Conservation (phyloP, 2,888 invertebrate species). For the Rotaria sp. region DNA sequence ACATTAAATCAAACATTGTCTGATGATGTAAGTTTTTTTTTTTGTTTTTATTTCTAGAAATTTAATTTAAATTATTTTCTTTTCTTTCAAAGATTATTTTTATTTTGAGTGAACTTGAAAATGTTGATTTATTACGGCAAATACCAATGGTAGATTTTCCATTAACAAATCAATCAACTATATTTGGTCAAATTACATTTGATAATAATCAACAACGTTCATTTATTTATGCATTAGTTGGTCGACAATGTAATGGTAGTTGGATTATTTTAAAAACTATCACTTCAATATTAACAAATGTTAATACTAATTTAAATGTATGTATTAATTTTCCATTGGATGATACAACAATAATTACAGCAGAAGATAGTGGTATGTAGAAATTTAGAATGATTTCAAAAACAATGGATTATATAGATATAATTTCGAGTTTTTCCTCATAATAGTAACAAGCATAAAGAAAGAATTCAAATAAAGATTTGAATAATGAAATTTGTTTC, state of each 20-base stretch:
- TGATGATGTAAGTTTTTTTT: neutral
- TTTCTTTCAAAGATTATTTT: neutral
- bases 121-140: neutral
- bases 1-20: neutral
- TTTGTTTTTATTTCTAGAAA: neutral
- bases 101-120: neutral
- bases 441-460: too few species aligned
- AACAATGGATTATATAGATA: too few species aligned
- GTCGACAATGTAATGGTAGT: neutral
- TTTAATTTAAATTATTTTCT: neutral
- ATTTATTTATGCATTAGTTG: neutral
- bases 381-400: neutral
- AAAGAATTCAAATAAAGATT: too few species aligned
- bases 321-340: neutral
- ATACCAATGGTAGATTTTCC: neutral
- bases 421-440: too few species aligned
- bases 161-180: neutral
- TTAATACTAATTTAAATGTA: neutral
- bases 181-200: slow-evolving; percentile 7
- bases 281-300: neutral
- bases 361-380: neutral
- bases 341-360: neutral
- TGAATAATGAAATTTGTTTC: too few species aligned
- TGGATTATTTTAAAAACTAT: neutral
- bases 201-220: neutral